Conservation (phyloP, 2,888 invertebrate species). For the Drosophila tripunctata region DNA sequence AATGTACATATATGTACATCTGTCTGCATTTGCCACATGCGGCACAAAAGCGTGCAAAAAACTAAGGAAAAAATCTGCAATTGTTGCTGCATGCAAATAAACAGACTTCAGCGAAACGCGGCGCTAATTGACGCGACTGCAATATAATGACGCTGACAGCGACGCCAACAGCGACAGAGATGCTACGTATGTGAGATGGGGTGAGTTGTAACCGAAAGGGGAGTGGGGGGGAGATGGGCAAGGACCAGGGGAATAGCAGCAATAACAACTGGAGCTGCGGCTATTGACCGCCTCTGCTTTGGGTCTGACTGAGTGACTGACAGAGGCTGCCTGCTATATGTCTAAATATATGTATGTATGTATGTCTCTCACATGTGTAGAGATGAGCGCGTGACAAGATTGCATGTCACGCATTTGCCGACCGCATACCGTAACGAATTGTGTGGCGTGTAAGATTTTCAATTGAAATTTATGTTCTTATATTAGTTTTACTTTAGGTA, state of each 20-base stretch:
- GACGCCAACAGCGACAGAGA: slow-evolving; percentile 33
- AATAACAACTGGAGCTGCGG: slow-evolving; percentile 39
- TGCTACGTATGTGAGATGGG: neutral
- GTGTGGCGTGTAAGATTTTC: slow-evolving; percentile 6
- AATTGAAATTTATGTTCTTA: slow-evolving; percentile 2
- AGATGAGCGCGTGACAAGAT: slow-evolving; percentile 37
- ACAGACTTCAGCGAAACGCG: slow-evolving; percentile 55
- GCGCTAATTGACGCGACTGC: slow-evolving; percentile 74
- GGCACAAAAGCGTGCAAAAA: slow-evolving; percentile 36
- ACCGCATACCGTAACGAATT: slow-evolving; percentile 12
- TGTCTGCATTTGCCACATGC: slow-evolving; percentile 44
- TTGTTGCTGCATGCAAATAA: slow-evolving; percentile 63
- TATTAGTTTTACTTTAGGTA: slow-evolving; percentile 7
- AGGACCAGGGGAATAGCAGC: slow-evolving; percentile 28
- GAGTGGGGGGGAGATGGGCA: neutral
- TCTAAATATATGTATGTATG: neutral
- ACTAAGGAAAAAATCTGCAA: slow-evolving; percentile 47
- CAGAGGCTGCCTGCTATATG: slow-evolving; percentile 34
- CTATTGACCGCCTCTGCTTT: slow-evolving; percentile 54
- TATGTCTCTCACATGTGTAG: slow-evolving; percentile 13
- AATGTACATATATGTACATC: neutral
- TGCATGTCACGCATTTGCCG: slow-evolving; percentile 15
- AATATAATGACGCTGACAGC: slow-evolving; percentile 44
- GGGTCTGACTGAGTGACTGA: slow-evolving; percentile 24
- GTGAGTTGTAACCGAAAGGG: too few species aligned